Evolutionary conservation across 2,888 invertebrate species (phyloP), one percentile per base, ranked within the genome.

Genomic region (Leuctra nigra): DNA sequence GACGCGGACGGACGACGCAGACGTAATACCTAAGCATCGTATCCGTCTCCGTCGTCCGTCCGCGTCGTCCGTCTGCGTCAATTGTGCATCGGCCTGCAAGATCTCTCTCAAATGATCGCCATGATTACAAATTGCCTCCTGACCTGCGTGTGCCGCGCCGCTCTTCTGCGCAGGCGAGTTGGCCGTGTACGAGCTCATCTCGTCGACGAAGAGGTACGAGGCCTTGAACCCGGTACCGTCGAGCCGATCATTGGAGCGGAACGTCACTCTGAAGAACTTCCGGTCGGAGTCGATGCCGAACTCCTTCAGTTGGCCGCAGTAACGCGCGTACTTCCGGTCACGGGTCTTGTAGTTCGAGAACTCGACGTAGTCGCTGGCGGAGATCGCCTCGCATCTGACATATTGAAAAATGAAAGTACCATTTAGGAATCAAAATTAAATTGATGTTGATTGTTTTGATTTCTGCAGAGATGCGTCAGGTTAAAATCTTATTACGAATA

Each of bases 201-300:
- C 82, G 72, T 84, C 82, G 68, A 84, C 72, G 73, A 96, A 96
- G 68, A 88, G 86, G 74, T 91, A 97, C 63, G 86, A 83, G 9
- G 94, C 96, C 68, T 90, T 88, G 73, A 98, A 98, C 46, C 97
- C 97, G 24, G 89, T 91, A 41, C 88, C 93, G 69, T 98, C 96
- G 64, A 93, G 85, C 63, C 93, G 81, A 70, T 92, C 91, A 72
- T 98, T 97, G 3, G 96, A 93, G 68, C 87, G 81, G 75, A 98
- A 96, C 4, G 93, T 91, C 53, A 98, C 91, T 65, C 94, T 83
- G 75, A 97, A 97, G 77, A 94, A 97, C 68, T 88, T 86, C 58
- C 88, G 82, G 68, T 96, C 94, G 4, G 95, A 95, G 65, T 86
- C 84, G 38, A 91, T 81, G 67, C 86, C 83, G 69, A 91, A 88